Base-by-base conservation (phyloP, 2,888 invertebrate genomes). In the Cordilura impudica region DNA sequence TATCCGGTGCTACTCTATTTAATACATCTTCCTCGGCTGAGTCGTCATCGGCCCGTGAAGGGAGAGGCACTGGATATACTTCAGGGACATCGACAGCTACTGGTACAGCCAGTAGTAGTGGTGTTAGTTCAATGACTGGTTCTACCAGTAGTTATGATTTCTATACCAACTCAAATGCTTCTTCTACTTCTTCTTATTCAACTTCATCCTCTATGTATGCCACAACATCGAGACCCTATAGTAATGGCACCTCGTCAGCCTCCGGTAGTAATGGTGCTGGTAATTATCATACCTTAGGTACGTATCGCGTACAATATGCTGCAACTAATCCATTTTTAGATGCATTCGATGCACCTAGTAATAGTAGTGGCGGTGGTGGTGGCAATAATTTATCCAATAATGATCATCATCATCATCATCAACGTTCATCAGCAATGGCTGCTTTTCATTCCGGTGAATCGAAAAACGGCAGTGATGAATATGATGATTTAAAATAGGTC, bases 311-410 rank as follows among this genome's bases (percentile, higher is more conserved):
- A 56, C 90, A 90, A 83, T 90, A 90, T 84, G 89, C 90, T 66
- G 90, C 90, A 78, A 90, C 90, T 58, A 90, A 90, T 88, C 90
- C 90, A 78, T 90, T 90, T 84, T 84, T 90, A 82, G 89, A 89
- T 78, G 88, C 88, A 82, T 89, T 90, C 83, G 90, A 90, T 81
- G 88, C 87, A 72, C 84, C 87, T 35, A 71, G 78, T 51, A 78
- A 75, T 53, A 47, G 51, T 29, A 49, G 66, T 69, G 83, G 71
- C 72, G 79, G 81, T 78, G 74, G 66, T 63, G 61, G 66, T 51
- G 58, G 80, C 72, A 56, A 82, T 81, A 71, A 66, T 80, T 66
- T 60, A 72, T 76, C 71, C 60, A 82, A 70, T 81, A 73, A 39
- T 63, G 71, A 69, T 49, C 60, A 66, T 73, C 74, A 72, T 58